Base-by-base conservation (phyloP, 2,797 vertebrate species). In the Acanthopagrus latus region DNA sequence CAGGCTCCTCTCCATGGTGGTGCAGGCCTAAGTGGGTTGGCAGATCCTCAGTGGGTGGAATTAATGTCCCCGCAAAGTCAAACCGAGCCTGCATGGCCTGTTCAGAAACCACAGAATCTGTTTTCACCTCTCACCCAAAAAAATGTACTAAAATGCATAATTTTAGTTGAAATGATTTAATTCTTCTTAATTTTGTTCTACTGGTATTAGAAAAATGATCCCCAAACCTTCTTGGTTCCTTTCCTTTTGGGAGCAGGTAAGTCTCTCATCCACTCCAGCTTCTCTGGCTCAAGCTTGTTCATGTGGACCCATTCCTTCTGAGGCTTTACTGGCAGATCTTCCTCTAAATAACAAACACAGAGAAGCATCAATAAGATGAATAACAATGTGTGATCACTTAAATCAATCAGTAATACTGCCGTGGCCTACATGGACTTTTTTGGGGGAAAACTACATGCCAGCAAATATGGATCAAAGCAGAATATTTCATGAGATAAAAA, bases 11-110 rank as follows among this genome's bases (percentile, higher is more conserved):
- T 92, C 98, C 98, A 50, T 99, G 98, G 86, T 99, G 98, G 87
- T 99, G 98, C 77, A 99, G 93, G 51, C 98, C 98, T 79, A 99
- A 92, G 90, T 99, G 96, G 38, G 97, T 97, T 20, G 98, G 98
- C 51, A 99, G 90, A 85, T 99, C 97, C 77, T 95, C 88, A 17
- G 95, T 93, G 0, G 96, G 96, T 0, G 96, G 96, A 80, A 99
- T 95, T 51, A 99, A 89, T 29, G 92, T 95, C 77, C 98, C 98
- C 1, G 95, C 92, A 65, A 99, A 97, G 89, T 95, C 96, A 90
- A 99, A 99, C 12, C 98, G 97, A 81, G 97, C 98, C 91, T 98
- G 96, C 97, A 99, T 99, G 64, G 95, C 96, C 98, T 99, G 62
- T 62, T 11, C 70, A 60, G 64, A 90, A 84, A 76, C 18, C 21